phyloP scores from a whole-genome alignment of 2,888 invertebrate species.

The Troides oblongomaculatus region DNA sequence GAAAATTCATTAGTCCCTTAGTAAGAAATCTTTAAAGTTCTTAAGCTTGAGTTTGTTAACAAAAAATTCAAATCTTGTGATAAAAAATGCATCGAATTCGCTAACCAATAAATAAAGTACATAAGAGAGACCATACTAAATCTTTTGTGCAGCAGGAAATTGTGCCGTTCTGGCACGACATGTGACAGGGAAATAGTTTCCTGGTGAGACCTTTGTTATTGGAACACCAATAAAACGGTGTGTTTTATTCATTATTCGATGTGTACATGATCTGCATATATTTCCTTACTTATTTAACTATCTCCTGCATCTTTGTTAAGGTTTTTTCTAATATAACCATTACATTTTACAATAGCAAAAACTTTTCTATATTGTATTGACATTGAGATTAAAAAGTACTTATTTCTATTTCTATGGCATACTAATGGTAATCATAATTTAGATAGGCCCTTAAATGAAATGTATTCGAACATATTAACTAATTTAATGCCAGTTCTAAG shows the following conservation, averaged over 20 bases:
- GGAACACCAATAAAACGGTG: constrained; percentile 8
- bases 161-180: constrained; percentile 17
- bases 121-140: constrained; percentile 9
- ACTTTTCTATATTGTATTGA: too few species aligned
- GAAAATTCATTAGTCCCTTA: too few species aligned
- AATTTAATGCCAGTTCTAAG: constrained; percentile 13
- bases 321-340: too few species aligned
- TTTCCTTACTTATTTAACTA: too few species aligned
- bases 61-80: neutral
- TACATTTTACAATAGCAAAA: too few species aligned
- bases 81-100: neutral
- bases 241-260: constrained; percentile 17
- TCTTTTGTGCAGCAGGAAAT: constrained; percentile 17
- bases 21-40: too few species aligned
- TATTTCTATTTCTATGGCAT: too few species aligned
- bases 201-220: constrained; percentile 20
- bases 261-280: neutral
- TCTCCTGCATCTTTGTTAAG: too few species aligned
- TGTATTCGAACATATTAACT: constrained; percentile 6
- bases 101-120: neutral
- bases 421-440: too few species aligned
- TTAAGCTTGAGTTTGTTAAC: neutral
- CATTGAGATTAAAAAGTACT: too few species aligned
- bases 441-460: neutral
- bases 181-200: constrained; percentile 19